Evolutionary conservation across 2,113 vertebrate species (phyloP).

Genomic region (Piprites chloris): DNA sequence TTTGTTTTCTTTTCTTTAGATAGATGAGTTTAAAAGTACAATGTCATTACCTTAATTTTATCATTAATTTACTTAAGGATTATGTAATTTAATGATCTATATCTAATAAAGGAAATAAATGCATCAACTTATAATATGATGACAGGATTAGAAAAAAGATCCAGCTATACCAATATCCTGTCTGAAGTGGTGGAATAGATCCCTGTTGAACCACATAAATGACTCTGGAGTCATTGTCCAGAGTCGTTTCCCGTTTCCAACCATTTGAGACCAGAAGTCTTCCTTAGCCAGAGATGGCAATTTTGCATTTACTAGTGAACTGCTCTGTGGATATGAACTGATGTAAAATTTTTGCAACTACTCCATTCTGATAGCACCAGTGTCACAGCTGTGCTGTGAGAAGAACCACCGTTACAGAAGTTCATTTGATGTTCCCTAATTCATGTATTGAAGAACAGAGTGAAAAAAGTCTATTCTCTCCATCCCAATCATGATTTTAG

Average conservation of each 20-base stretch:
- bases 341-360: background rate
- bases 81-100: background rate
- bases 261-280: background rate
- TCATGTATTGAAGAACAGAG: background rate
- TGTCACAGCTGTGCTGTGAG: background rate
- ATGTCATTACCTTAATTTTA: background rate
- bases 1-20: background rate
- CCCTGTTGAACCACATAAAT: background rate
- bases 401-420: background rate
- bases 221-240: background rate
- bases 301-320: background rate
- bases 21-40: background rate
- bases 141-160: background rate
- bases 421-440: background rate
- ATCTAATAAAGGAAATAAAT: background rate
- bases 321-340: background rate
- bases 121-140: background rate
- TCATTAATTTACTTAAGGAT: background rate
- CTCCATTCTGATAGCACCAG: background rate
- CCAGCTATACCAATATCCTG: background rate
- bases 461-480: background rate
- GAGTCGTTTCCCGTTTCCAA: background rate
- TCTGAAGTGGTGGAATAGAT: background rate
- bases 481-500: background rate
- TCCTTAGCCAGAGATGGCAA: background rate